Base-by-base conservation (phyloP, 92 coral and sea anemone genomes). In the Galaxea fascicularis region DNA sequence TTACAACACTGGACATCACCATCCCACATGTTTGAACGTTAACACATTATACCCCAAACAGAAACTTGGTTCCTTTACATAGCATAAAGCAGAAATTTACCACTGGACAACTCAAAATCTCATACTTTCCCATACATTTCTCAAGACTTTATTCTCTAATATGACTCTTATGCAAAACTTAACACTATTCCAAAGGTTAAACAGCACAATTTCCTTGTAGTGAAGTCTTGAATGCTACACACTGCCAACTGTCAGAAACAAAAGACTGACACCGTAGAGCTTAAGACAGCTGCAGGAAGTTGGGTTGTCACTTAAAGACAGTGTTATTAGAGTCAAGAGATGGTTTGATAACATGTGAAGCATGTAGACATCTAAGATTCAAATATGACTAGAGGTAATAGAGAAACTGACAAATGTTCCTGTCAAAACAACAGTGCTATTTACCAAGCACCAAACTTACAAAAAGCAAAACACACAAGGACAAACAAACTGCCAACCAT, bases 261-360 rank as follows among this genome's bases (percentile, higher is more conserved):
- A 60, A 60, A 24, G 66, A 60, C 66, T 60, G 66, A 60, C 66
- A 60, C 11, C 66, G 9, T 12, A 60, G 6, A 20, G 24, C 13
- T 30, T 15, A 4, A 29, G 56, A 78, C 83, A 78, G 58, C 83
- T 62, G 60, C 72, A 62, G 83, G 83, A 78, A 63, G 64, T 78
- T 44, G 29, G 73, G 83, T 78, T 78, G 30, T 21, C 28, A 66
- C 29, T 46, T 30, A 58, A 56, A 14, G 27, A 31, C 35, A 76
- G 21, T 76, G 29, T 26, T 44, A 41, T 5, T 13, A 22, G 18
- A 56, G 29, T 57, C 67, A 76, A 76, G 41, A 28, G 68, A 53
- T 45, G 63, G 53, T 73, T 31, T 12, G 51, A 60, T 25, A 25
- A 24, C 29, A 25, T 7, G 11, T 24, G 29, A 60, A 25, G 24